These are phyloP conservation scores for Aleiodes leptofemur DNA, from an alignment of 2,888 invertebrate genomes.

Conservation along the genomic window DNA sequence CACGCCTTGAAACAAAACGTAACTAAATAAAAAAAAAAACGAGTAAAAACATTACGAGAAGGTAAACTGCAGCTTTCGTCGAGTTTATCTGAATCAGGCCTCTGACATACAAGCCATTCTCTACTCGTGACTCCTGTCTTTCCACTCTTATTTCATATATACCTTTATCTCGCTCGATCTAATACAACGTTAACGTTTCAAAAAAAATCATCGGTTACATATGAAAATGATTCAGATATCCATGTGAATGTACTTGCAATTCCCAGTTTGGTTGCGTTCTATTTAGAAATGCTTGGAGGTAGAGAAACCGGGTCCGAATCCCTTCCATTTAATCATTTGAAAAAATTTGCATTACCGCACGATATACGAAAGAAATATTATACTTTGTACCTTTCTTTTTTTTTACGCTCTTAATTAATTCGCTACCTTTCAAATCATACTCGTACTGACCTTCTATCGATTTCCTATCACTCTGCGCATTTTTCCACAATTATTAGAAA, in stretches of 20 bases:
- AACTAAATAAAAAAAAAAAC: background rate
- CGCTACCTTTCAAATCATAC: constrained; percentile 23
- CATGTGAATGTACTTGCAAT: constrained; percentile 49
- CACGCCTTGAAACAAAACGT: constrained; percentile 16
- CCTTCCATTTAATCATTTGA: background rate
- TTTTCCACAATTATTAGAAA: background rate
- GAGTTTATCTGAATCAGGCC: constrained; percentile 25
- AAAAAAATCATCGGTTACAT: constrained; percentile 9
- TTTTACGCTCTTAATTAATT: constrained; percentile 5
- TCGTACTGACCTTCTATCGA: constrained; percentile 11
- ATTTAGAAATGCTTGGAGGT: constrained; percentile 53
- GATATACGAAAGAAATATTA: constrained; percentile 1
- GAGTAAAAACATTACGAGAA: background rate
- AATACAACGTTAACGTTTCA: background rate
- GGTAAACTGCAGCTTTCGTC: constrained; percentile 14
- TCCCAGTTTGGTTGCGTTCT: constrained; percentile 65
- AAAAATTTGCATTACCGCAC: constrained; percentile 13
- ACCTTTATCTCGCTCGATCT: constrained; percentile 14
- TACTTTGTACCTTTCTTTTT: constrained; percentile 2
- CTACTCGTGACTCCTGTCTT: constrained; percentile 40
- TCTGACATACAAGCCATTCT: constrained; percentile 17
- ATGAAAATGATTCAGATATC: constrained; percentile 22
- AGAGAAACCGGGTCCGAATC: constrained; percentile 15
- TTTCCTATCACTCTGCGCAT: constrained; percentile 5
- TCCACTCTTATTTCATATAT: background rate